Evolutionary conservation across 2,113 vertebrate genomes (phyloP), one percentile per base, ranked within the genome.

Genomic region (Carassius carassius): DNA sequence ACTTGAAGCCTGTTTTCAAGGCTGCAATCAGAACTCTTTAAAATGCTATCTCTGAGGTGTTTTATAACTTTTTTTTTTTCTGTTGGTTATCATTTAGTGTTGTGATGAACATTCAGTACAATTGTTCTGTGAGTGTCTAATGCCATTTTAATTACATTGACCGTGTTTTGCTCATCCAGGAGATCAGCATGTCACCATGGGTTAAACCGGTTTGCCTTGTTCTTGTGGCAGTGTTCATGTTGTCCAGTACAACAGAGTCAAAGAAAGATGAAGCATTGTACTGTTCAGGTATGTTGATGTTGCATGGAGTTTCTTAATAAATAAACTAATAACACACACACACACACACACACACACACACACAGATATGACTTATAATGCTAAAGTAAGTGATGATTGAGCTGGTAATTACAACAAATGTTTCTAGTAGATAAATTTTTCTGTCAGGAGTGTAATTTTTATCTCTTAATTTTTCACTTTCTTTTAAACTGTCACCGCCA

Each of bases 241-340:
- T 89, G 72, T 75, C 84, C 47, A 41, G 78, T 56, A 79, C 62
- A 19, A 35, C 82, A 23, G 86, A 91, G 23, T 90, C 86, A 11
- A 94, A 92, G 87, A 91, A 88, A 76, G 90, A 94, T 74, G 44
- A 87, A 23, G 58, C 90, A 69, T 72, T 93, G 1, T 95, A 93
- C 86, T 94, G 93, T 78, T 94, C 93, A 78, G 94, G 94, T 95
- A 84, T 91, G 91, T 81, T 0, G 56, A 78, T 32, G 11, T 25
- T 87, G 4, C 51, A 17, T 17, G 16, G 14, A 54, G 51, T 17
- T 54, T 17, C 14, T 54, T 17, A 54, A 54, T 54, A 6, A 54
- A 54, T 54, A 6, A 47, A 47, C 2, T 29, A 29, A 29, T 29
- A 29, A 29, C 29, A 29, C 1, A 29, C 29, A 29, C 29, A 29